Evolutionary conservation across 2,113 vertebrate species (phyloP).

Genomic region (Orientallactaga bullata): DNA sequence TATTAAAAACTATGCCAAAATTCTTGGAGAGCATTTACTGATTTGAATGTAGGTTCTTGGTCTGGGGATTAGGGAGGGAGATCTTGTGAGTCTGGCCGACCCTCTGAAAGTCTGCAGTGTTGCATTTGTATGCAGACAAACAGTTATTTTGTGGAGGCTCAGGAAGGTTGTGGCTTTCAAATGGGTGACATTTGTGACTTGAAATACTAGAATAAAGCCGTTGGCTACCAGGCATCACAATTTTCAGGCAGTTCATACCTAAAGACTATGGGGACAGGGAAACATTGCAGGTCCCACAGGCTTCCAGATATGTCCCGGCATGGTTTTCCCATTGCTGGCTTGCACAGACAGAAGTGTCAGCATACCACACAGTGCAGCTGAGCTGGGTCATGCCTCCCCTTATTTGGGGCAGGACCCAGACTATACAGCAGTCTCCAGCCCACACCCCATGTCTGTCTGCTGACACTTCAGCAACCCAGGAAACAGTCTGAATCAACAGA

Average conservation of each 20-base stretch:
- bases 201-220: not conserved
- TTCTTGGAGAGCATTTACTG: not conserved
- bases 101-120: not conserved
- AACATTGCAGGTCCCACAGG: not conserved
- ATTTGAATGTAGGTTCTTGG: not conserved
- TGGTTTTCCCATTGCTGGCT: not conserved
- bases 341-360: not conserved
- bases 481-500: not conserved
- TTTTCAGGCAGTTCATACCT: not conserved
- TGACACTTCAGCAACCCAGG: not conserved
- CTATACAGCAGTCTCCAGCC: not conserved
- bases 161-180: not conserved
- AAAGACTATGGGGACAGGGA: not conserved
- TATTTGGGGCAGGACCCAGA: not conserved
- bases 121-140: not conserved
- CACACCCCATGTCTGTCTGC: too few species aligned
- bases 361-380: not conserved
- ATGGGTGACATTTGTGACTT: not conserved
- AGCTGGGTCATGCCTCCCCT: too few species aligned
- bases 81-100: not conserved
- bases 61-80: not conserved
- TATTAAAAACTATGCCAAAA: not conserved
- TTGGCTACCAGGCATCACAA: accelerated
- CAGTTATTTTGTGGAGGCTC: not conserved
- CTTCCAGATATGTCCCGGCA: not conserved